Evolutionary conservation across 2,888 invertebrate genomes (phyloP), one percentile per base, ranked within the genome.

Genomic region (Cylindroiulus punctatus): DNA sequence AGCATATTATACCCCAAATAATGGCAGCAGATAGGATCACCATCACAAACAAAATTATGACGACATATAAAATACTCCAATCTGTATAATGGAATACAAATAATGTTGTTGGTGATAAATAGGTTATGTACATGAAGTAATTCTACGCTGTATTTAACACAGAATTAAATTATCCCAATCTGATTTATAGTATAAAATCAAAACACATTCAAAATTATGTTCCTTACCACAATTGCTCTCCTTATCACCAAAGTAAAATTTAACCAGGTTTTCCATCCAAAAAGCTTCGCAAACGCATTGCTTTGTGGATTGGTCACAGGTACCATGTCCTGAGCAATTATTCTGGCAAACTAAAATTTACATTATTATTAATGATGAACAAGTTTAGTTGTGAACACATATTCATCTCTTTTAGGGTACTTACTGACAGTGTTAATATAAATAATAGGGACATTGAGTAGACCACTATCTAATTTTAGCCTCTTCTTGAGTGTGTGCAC

Each of bases 11-110:
- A 19, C 88, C 89, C 91, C 91, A 91, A 19, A 89, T 88, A 30
- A 89, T 86, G 57, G 89, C 90, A 36, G 89, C 89, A 81, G 90
- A 85, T 44, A 89, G 84, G 22, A 91, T 89, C 47, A 91, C 89
- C 84, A 90, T 88, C 44, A 90, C 87, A 87, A 91, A 91, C 85
- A 89, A 88, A 14, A 91, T 89, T 81, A 98, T 94, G 89, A 96
- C 95, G 76, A 97, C 96, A 91, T 98, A 97, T 86, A 98, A 93
- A 89, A 98, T 95, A 89, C 97, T 97, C 98, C 98, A 98, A 90
- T 96, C 96, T 96, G 91, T 10, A 89, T 91, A 84, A 86, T 87
- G 82, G 81, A 44, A 86, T 8, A 65, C 84, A 47, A 85, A 81
- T 36, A 87, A 32, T 85, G 44, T 8, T 44, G 44, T 44, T 44